A percentile compares a stretch with the other conserved stretches of the same genome.
phyloP scores from a whole-genome alignment of 2,113 vertebrate genomes.

The Herpetotheres cachinnans region DNA sequence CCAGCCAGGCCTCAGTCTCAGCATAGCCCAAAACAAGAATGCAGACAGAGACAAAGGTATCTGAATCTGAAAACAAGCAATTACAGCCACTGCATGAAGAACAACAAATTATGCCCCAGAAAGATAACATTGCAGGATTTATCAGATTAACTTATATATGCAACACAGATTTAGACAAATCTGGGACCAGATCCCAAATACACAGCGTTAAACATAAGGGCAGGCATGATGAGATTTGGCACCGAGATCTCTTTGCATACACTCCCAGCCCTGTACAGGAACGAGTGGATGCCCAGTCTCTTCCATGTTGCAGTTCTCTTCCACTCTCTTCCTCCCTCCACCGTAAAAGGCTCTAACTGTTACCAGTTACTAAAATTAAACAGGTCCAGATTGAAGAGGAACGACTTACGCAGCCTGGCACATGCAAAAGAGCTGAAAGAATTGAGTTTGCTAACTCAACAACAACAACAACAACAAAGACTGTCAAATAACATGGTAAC shows the following conservation, averaged over 20 bases:
- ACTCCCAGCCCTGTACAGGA: not conserved
- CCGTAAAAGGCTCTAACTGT: not conserved
- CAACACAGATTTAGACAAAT: not conserved
- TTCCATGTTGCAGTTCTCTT: not conserved
- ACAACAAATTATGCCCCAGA: not conserved
- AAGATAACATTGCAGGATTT: not conserved
- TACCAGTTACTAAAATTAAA: not conserved
- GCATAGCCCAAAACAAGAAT: not conserved
- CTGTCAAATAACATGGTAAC: not conserved
- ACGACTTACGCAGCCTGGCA: not conserved
- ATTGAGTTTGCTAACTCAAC: not conserved
- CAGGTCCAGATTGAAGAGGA: not conserved
- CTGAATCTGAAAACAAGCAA: not conserved
- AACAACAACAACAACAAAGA: not conserved
- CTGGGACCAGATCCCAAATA: not conserved
- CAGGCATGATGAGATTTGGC: not conserved
- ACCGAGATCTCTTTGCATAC: not conserved
- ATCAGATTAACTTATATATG: not conserved
- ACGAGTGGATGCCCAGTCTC: not conserved
- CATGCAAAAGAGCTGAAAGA: not conserved
- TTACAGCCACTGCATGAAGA: not conserved
- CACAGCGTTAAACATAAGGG: accelerated
- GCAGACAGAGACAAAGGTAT: not conserved
- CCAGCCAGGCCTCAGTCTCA: not conserved
- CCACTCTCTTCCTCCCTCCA: not conserved